Conservation (phyloP, 1,140 invertebrate genomes). For the Augochlora pura region DNA sequence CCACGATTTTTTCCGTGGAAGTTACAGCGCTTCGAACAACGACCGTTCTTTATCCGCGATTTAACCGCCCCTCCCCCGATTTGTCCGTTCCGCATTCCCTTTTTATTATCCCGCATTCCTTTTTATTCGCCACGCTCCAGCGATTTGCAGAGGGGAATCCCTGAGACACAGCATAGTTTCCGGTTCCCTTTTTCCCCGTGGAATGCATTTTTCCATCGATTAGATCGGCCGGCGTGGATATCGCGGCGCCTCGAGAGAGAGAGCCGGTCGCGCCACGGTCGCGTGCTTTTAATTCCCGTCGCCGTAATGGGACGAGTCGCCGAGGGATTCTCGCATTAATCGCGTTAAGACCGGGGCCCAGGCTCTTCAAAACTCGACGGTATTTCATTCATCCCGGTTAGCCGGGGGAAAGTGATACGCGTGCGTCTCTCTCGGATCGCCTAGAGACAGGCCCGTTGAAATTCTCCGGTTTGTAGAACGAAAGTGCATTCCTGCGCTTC, state of each 20-base stretch:
- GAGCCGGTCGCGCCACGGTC: too few relatives aligned
- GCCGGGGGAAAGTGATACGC: slow-evolving; percentile 13
- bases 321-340: not conserved
- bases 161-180: not conserved
- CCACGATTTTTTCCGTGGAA: too few relatives aligned
- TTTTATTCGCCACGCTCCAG: too few relatives aligned
- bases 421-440: not conserved
- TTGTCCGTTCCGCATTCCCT: not conserved
- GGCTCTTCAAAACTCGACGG: not conserved
- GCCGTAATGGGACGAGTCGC: not conserved
- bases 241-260: not conserved
- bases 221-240: not conserved
- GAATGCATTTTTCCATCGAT: slow-evolving; percentile 22
- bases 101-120: too few relatives aligned
- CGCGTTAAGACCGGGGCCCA: not conserved
- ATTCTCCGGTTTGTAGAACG: slow-evolving; percentile 15
- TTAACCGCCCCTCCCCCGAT: too few relatives aligned
- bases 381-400: not conserved
- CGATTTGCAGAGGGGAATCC: not conserved
- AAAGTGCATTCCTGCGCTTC: slow-evolving; percentile 32
- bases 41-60: too few relatives aligned
- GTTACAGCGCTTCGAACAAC: too few relatives aligned
- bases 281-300: not conserved
- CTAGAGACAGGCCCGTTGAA: slow-evolving; percentile 16
- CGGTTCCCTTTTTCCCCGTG: slow-evolving; percentile 8